Evolutionary conservation across 35 echinoderm and acorn worm species (phyloP).

Genomic region (Heliocidaris tuberculata): DNA sequence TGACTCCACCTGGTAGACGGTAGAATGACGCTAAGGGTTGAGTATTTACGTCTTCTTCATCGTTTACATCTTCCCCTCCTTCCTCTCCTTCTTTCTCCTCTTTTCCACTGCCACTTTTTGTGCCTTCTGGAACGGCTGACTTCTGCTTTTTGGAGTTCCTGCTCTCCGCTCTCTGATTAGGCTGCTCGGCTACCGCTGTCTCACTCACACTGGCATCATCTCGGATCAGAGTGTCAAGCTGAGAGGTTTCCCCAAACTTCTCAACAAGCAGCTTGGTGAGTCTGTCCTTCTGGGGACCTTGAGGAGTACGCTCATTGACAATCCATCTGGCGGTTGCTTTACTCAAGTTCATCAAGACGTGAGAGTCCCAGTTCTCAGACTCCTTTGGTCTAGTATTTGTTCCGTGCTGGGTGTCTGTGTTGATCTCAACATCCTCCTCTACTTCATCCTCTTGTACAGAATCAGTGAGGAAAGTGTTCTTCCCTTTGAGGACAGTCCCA

Average conservation of each 20-base stretch:
- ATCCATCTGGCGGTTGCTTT: constrained; percentile 86
- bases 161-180: neutral
- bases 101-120: neutral
- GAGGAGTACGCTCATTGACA: constrained; percentile 58
- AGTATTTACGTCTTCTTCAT: constrained; percentile 35
- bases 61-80: constrained; percentile 16
- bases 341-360: constrained; percentile 70
- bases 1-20: constrained; percentile 64
- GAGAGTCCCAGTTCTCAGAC: constrained; percentile 69
- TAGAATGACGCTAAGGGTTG: constrained; percentile 78
- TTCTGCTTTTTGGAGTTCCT: constrained; percentile 25
- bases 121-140: neutral
- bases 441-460: constrained; percentile 19
- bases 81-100: constrained; percentile 30
- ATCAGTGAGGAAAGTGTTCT: constrained; percentile 63
- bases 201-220: constrained; percentile 83
- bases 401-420: neutral
- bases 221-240: constrained; percentile 69
- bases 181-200: neutral
- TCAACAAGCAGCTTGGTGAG: constrained; percentile 61
- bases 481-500: constrained; percentile 32
- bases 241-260: constrained; percentile 56
- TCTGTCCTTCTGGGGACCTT: constrained; percentile 73
- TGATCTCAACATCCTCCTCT: constrained; percentile 35
- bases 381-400: neutral